A percentile compares a stretch with the other conserved stretches of the same genome.
Evolutionary conservation across 37 sponge, comb jelly and placozoan species (phyloP).

Genomic region (Aplysina aerophoba): DNA sequence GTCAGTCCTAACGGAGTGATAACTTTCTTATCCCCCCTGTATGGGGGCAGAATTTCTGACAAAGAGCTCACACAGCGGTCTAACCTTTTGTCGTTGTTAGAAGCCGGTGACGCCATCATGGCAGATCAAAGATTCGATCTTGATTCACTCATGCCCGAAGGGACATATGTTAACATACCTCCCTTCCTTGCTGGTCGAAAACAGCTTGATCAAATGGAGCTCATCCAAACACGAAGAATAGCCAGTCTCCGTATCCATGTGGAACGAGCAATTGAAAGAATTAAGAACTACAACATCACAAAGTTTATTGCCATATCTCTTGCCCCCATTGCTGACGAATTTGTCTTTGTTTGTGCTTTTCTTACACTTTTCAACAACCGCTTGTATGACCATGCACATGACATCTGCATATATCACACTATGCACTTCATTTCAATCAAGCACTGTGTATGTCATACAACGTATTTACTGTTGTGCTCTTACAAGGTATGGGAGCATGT

Average conservation of each 20-base stretch:
- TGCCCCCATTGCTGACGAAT: too few relatives aligned
- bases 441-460: not conserved
- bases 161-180: slow-evolving; percentile 6
- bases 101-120: not conserved
- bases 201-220: not conserved
- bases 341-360: too few relatives aligned
- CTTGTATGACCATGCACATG: too few relatives aligned
- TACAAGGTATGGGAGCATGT: slow-evolving; percentile 35
- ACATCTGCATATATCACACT: too few relatives aligned
- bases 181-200: not conserved
- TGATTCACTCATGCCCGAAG: too few relatives aligned
- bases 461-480: not conserved
- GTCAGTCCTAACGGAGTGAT: slow-evolving; percentile 8
- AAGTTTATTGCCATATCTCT: too few relatives aligned
- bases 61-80: slow-evolving; percentile 8
- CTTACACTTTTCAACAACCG: too few relatives aligned
- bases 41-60: slow-evolving; percentile 1
- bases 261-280: not conserved
- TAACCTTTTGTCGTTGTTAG: not conserved
- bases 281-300: too few relatives aligned
- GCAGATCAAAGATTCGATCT: too few relatives aligned
- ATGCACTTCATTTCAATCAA: too few relatives aligned
- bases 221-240: not conserved
- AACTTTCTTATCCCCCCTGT: not conserved
- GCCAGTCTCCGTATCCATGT: slow-evolving; percentile 9